Evolutionary conservation across 2,888 invertebrate species (phyloP), one percentile per base, ranked within the genome.

Genomic region (Brenthis daphne): DNA sequence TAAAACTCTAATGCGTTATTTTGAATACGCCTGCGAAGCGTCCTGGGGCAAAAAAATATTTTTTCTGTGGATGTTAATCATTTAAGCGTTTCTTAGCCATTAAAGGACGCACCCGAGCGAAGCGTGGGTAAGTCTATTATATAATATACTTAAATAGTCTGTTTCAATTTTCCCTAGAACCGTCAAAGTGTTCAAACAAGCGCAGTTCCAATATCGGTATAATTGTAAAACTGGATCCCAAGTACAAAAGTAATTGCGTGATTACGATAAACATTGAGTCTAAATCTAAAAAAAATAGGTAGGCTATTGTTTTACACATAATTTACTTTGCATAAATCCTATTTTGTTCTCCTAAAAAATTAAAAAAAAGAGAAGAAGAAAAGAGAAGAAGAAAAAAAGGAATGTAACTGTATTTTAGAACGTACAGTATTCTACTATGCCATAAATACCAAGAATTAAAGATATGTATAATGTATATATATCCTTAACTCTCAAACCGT

Each of bases 231-330:
- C 76, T 87, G 84, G 83, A 85, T 73, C 81, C 77, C 76, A 77
- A 75, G 73, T 73, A 73, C 76, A 81, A 81, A 77, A 81, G 77
- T 77, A 84, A 83, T 78, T 86, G 80, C 76, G 77, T 82, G 68
- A 80, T 87, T 74, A 82, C 81, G 37, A 85, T 87, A 74, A 83
- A 82, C 73, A 79, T 85, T 77, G 80, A 78, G 73, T 75, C 82
- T 78, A 83, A 78, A 73, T 75, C 82, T 78, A 83, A 79, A 82
- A 83, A 77, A 77, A 83, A 81, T 86, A 84, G 83, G 83, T 83
- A 78, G 80, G 79, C 69, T 20, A 33, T 63, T 71, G 48, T 37
- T 29, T 51, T 6, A 51, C 51, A 63, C 43, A 51, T 63, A 37
- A 37, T 43, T 20, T 48, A 24, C 20, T 11, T 48, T 3, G n/a